Evolutionary conservation across 2,113 vertebrate species (phyloP), one percentile per base, ranked within the genome.

Genomic region (Toxostoma redivivum): DNA sequence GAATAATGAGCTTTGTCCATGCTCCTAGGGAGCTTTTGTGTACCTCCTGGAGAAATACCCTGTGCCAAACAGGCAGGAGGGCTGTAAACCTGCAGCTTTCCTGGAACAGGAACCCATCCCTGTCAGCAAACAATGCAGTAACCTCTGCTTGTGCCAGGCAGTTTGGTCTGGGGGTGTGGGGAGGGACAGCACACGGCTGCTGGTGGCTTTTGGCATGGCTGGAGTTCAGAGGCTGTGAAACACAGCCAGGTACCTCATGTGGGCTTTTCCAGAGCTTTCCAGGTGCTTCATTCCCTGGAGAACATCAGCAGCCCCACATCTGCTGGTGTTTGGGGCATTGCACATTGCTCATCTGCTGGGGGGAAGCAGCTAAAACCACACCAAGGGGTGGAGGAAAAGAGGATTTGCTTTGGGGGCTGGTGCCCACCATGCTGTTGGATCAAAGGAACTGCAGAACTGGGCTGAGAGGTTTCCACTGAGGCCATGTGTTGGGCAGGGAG

Each of bases 171-270:
- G 61, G 74, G 2, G 28, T 11, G 66, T 51, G 45, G 37, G 38
- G 20, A 71, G 35, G 38, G 53, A 22, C 3, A 60, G 38, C 64
- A 16, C 10, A 0, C 1, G 4, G 42, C 9, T 7, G 11, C 7
- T 0, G 1, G 30, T 31, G 73, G 30, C n/a, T 80, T 76, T 7
- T 11, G 40, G 53, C 28, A 1, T 3, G 45, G 40, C 54, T 82
- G 85, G 31, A 35, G 58, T 28, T 56, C 66, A 67, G 15, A 33
- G 51, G 13, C 1, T 27, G 61, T 54, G 44, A 38, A 37, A 51
- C 4, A 3, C 9, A 10, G 23, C 4, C 3, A 4, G 28, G n/a
- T 30, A 53, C 25, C 64, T n/a, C 31, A 0, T 1, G 6, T 0
- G 14, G 54, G 33, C 22, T 48, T n/a, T 47, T 22, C 40, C 9